Conservation (phyloP, 1,140 invertebrate genomes). For the Acromyrmex charruanus region DNA sequence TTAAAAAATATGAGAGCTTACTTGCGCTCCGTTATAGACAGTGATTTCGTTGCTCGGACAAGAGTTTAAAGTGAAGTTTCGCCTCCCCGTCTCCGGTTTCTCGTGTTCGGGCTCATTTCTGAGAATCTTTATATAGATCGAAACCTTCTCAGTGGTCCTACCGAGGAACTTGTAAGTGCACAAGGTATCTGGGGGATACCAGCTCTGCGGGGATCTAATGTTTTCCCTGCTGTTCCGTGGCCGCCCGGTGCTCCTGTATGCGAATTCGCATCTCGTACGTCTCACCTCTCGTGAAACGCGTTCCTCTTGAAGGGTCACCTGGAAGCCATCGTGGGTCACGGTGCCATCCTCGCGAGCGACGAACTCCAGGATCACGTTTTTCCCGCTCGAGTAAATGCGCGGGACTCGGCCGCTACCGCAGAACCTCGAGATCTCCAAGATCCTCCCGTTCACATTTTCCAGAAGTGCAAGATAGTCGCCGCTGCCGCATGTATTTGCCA, state of each 20-base stretch:
- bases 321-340: conserved; percentile 81
- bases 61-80: conserved; percentile 76
- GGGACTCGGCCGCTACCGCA: conserved; percentile 81
- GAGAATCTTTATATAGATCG: conserved; percentile 80
- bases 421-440: conserved; percentile 80
- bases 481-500: conserved; percentile 67
- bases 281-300: conserved; percentile 30
- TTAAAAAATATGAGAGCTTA: conserved; percentile 22
- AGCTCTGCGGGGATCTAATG: conserved; percentile 76
- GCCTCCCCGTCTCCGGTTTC: conserved; percentile 48
- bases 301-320: conserved; percentile 81
- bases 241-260: conserved; percentile 70
- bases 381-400: conserved; percentile 79
- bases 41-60: conserved; percentile 82
- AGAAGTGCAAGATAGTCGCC: conserved; percentile 80
- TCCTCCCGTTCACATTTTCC: conserved; percentile 78
- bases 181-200: conserved; percentile 81
- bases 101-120: conserved; percentile 72
- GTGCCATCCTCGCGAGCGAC: conserved; percentile 79
- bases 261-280: conserved; percentile 77
- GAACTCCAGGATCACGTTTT: conserved; percentile 81
- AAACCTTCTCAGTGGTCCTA: conserved; percentile 75
- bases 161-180: conserved; percentile 81
- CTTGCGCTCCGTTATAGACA: conserved; percentile 79
- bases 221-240: conserved; percentile 72